These are phyloP conservation scores for Epinotia nisella DNA, from an alignment of 2,888 invertebrate species.

Conservation along the genomic window DNA sequence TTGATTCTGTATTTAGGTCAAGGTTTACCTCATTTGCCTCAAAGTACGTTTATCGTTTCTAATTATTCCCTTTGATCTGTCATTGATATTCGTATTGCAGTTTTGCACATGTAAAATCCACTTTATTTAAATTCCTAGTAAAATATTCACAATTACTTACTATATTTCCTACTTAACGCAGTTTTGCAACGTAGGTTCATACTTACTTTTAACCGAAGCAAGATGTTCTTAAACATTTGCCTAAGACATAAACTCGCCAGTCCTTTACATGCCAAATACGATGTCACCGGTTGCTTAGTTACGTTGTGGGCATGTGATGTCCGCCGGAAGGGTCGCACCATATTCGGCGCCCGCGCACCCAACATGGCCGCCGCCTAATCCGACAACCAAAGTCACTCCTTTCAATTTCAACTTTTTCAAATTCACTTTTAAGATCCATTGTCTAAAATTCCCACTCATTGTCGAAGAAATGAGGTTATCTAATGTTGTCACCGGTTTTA, in stretches of 20 bases:
- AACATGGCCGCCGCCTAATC: conserved; percentile 64
- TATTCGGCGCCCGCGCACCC: conserved; percentile 57
- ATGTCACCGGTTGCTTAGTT: conserved; percentile 49
- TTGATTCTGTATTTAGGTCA: conserved; percentile 60
- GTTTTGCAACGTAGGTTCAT: not conserved
- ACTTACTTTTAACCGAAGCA: not conserved
- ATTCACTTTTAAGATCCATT: conserved; percentile 61
- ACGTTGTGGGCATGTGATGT: conserved; percentile 50
- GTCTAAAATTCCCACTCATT: conserved; percentile 51
- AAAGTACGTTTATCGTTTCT: conserved; percentile 42
- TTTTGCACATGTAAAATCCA: not conserved
- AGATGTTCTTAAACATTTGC: conserved; percentile 12
- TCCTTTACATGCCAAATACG: conserved; percentile 47
- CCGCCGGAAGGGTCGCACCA: conserved; percentile 71
- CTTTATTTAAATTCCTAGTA: not conserved
- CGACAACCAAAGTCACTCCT: conserved; percentile 54
- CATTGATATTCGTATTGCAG: not conserved
- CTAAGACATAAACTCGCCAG: conserved; percentile 33
- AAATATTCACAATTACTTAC: not conserved
- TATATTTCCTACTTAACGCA: not conserved
- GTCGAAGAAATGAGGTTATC: conserved; percentile 44
- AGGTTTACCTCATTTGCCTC: conserved; percentile 54
- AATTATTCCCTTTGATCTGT: conserved; percentile 31
- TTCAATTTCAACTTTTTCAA: conserved; percentile 56
- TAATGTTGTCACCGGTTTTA: conserved; percentile 56